These are phyloP conservation scores for Prunella himalayana DNA, from an alignment of 2,113 vertebrate species.

Conservation along the genomic window DNA sequence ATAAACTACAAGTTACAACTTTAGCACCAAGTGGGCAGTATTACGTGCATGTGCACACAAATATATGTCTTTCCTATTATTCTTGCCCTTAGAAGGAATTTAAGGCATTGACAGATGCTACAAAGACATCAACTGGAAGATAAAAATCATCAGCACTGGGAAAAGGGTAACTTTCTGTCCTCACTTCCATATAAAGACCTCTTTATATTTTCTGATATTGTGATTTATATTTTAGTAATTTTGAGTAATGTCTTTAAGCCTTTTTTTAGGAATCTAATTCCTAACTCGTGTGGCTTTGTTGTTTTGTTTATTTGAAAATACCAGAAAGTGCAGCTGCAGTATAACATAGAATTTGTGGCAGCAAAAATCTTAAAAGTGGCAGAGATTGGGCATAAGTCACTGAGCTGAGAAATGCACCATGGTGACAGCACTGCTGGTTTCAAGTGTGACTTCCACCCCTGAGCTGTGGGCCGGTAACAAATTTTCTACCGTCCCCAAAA, in stretches of 20 bases:
- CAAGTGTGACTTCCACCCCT: neutral
- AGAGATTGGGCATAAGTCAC: neutral
- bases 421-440: neutral
- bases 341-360: neutral
- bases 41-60: accelerated
- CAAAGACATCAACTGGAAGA: neutral
- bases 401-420: neutral
- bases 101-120: neutral
- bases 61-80: neutral
- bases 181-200: neutral
- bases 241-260: neutral
- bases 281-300: neutral
- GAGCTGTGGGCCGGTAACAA: neutral
- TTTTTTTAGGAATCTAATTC: neutral
- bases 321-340: neutral
- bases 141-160: neutral
- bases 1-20: neutral
- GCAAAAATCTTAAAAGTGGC: neutral
- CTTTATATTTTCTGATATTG: neutral
- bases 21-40: neutral
- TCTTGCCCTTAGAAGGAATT: neutral
- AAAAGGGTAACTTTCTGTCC: neutral
- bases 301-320: neutral
- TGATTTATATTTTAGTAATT: neutral
- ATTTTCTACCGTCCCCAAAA: neutral